Evolutionary conservation across 2,113 vertebrate genomes (phyloP).

Genomic region (Symphodus melops): DNA sequence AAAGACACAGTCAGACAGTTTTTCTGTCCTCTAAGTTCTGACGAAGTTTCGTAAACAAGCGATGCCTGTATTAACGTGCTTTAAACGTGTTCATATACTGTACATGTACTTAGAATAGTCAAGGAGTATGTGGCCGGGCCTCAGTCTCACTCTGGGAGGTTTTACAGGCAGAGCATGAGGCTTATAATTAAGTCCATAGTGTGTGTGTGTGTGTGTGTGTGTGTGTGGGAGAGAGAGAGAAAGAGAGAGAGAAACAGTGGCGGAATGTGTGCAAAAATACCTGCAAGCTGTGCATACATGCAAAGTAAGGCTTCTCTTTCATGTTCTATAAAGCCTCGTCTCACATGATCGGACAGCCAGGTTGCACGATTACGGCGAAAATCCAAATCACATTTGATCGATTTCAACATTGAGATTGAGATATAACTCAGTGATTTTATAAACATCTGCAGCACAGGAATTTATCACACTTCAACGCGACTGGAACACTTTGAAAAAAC

Average conservation of each 20-base stretch:
- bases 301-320: slow-evolving; percentile 2
- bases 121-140: slow-evolving; percentile 40
- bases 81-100: neutral
- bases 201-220: slow-evolving; percentile 13
- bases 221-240: neutral
- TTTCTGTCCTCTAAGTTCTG: slow-evolving; percentile 22
- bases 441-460: too few species aligned
- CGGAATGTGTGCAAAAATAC: neutral
- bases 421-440: too few species aligned
- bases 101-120: slow-evolving; percentile 33
- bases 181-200: slow-evolving; percentile 25
- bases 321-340: slow-evolving; percentile 26
- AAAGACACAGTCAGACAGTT: slow-evolving; percentile 51
- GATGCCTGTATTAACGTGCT: slow-evolving; percentile 16
- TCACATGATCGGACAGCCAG: neutral
- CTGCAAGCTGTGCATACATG: neutral
- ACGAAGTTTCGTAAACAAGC: slow-evolving; percentile 42
- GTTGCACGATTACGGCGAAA: neutral
- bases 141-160: slow-evolving; percentile 35
- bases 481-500: too few species aligned
- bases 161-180: slow-evolving; percentile 14
- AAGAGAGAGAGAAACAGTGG: neutral
- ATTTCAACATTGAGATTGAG: too few species aligned
- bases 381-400: too few species aligned
- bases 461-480: too few species aligned